Conservation (phyloP, 1,140 invertebrate species). For the Battus philenor region DNA sequence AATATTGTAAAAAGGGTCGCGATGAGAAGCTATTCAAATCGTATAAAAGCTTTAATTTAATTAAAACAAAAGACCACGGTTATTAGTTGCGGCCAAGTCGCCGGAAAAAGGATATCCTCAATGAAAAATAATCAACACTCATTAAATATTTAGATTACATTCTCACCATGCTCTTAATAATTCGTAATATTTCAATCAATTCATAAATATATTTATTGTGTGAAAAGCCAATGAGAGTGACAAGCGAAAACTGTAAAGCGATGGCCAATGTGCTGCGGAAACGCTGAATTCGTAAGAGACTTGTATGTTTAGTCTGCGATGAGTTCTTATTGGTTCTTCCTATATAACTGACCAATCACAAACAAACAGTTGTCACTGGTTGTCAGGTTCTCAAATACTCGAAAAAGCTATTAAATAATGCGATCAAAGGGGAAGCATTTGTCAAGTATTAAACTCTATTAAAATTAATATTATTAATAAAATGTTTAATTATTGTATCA, state of each 20-base stretch:
- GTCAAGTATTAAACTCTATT: no score
- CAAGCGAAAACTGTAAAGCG: constrained; percentile 8
- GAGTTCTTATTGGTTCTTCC: constrained; percentile 26
- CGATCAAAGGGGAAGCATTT: no score
- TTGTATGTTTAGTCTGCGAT: constrained; percentile 19
- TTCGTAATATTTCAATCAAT: constrained; percentile 2
- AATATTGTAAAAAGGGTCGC: no score
- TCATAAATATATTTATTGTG: constrained; percentile 12
- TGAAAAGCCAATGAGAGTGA: constrained; percentile 8
- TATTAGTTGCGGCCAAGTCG: constrained; percentile 11
- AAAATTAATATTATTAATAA: no score
- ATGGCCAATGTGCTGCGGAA: no score
- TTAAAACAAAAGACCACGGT: constrained; percentile 30
- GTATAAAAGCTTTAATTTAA: constrained; percentile 36
- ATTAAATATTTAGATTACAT: constrained; percentile 2
- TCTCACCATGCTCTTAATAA: constrained; percentile 11
- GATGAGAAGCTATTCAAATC: no score
- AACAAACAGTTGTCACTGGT: constrained; percentile 58
- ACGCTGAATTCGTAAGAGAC: not conserved
- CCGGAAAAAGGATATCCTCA: constrained; percentile 60
- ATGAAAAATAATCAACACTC: constrained; percentile 28
- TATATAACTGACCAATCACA: constrained; percentile 52
- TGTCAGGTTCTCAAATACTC: constrained; percentile 19
- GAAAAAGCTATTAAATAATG: no score
- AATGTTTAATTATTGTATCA: no score